Percentiles rank a stretch among this genome's conserved stretches.
phyloP scores from a whole-genome alignment of 2,113 vertebrate genomes.

The Shinisaurus crocodilurus region DNA sequence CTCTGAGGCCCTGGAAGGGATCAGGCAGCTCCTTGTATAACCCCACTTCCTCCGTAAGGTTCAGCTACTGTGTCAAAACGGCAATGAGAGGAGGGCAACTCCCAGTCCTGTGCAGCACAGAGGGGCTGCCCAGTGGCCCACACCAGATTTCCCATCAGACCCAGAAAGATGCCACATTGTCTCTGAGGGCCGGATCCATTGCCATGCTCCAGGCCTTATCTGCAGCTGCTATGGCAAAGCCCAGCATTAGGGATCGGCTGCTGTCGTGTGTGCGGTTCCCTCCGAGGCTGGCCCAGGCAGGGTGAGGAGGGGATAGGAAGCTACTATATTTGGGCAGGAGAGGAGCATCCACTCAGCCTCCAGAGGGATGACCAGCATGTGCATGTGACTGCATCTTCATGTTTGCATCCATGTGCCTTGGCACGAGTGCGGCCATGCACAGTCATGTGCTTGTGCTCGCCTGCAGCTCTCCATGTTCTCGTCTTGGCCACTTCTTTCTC shows the following conservation, averaged over 20 bases:
- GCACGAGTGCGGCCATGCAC: background rate
- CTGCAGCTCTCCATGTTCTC: background rate
- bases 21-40: background rate
- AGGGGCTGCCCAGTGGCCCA: background rate
- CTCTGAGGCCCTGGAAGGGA: background rate
- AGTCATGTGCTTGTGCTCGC: background rate
- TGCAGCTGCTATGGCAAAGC: background rate
- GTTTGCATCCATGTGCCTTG: constrained; percentile 10
- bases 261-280: background rate
- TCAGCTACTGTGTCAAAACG: background rate
- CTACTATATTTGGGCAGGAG: background rate
- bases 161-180: background rate
- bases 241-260: background rate
- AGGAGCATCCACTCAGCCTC: background rate
- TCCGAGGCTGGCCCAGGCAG: background rate
- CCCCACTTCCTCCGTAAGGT: background rate
- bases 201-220: background rate
- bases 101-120: background rate
- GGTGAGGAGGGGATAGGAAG: background rate
- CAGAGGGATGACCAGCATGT: background rate
- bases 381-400: background rate
- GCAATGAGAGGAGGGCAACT: background rate
- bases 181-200: too few relatives aligned
- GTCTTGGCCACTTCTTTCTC: background rate
- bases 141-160: too few relatives aligned